These are phyloP conservation scores for Solea senegalensis DNA, from an alignment of 2,113 vertebrate species.

Conservation along the genomic window DNA sequence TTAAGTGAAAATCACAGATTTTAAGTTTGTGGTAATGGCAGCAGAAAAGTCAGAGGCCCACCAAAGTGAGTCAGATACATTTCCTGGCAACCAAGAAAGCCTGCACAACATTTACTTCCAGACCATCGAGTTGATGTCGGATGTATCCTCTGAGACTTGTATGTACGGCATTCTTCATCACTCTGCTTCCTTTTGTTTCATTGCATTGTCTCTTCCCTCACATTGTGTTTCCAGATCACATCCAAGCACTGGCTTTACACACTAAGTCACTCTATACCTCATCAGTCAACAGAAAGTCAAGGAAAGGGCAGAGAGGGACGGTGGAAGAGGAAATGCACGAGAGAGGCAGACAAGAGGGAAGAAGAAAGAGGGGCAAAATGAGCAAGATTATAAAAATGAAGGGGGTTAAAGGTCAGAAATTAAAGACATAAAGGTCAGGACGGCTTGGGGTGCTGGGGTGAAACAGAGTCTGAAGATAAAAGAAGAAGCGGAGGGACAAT, in stretches of 20 bases:
- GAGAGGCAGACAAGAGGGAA: not conserved
- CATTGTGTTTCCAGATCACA: slow-evolving; percentile 66
- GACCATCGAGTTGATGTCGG: not conserved
- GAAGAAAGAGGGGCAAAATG: slow-evolving; percentile 10
- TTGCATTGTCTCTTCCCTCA: slow-evolving; percentile 33
- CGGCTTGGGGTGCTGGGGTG: not conserved
- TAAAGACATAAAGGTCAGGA: slow-evolving; percentile 40
- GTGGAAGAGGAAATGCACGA: slow-evolving; percentile 25
- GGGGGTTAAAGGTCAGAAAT: slow-evolving; percentile 47
- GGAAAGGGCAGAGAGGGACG: slow-evolving; percentile 50
- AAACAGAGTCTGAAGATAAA: slow-evolving; percentile 4
- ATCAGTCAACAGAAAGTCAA: slow-evolving; percentile 62
- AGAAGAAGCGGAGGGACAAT: slow-evolving; percentile 5
- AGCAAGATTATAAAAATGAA: slow-evolving; percentile 20
- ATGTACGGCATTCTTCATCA: slow-evolving; percentile 4
- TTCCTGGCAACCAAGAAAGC: not conserved
- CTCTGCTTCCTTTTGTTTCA: slow-evolving; percentile 21
- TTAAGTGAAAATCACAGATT: not conserved
- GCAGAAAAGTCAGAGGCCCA: not conserved
- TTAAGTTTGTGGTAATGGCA: not conserved
- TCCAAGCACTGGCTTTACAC: slow-evolving; percentile 55
- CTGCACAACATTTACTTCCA: not conserved
- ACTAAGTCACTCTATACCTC: slow-evolving; percentile 67
- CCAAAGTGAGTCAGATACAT: not conserved
- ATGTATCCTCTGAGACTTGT: not conserved